phyloP scores from a whole-genome alignment of 2,797 vertebrate species.

The Jordanella pulchra region DNA sequence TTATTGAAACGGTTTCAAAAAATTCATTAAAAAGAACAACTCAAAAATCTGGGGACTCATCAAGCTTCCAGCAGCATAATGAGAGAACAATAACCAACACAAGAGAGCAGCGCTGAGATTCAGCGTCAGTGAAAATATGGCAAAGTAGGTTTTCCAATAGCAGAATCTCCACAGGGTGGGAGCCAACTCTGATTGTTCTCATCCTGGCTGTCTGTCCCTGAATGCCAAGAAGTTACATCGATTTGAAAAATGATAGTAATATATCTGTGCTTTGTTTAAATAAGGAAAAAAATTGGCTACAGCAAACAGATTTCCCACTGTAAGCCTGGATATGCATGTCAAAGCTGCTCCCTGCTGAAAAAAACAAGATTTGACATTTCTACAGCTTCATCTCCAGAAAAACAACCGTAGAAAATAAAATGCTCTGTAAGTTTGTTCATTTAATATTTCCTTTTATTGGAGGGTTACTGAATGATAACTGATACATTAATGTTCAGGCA shows the following conservation, averaged over 20 bases:
- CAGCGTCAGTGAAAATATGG: constrained; percentile 79
- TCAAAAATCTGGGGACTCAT: constrained; percentile 77
- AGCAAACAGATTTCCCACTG: constrained; percentile 26
- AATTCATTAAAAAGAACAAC: constrained; percentile 22
- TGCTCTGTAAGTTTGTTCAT: neutral
- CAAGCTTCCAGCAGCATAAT: constrained; percentile 74
- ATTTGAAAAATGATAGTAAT: constrained; percentile 39
- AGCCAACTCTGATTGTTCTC: constrained; percentile 41
- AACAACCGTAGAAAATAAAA: constrained; percentile 4
- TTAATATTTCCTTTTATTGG: neutral
- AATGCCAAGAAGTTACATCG: constrained; percentile 21
- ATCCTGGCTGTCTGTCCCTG: constrained; percentile 42
- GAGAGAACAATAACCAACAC: constrained; percentile 77
- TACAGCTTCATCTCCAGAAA: constrained; percentile 10
- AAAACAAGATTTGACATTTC: constrained; percentile 8
- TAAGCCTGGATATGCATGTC: constrained; percentile 38
- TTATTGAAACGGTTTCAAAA: constrained; percentile 1
- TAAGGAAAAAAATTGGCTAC: constrained; percentile 20
- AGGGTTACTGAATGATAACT: neutral
- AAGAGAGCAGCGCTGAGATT: constrained; percentile 66
- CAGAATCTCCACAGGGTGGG: constrained; percentile 85
- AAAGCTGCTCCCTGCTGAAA: constrained; percentile 12
- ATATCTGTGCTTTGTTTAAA: constrained; percentile 45
- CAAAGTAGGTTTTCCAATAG: constrained; percentile 78
- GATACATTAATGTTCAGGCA: neutral